A percentile compares a stretch with the other conserved stretches of the same genome.
These are phyloP conservation scores for Salpingus planirostris DNA, from an alignment of 2,888 invertebrate genomes.

Conservation along the genomic window DNA sequence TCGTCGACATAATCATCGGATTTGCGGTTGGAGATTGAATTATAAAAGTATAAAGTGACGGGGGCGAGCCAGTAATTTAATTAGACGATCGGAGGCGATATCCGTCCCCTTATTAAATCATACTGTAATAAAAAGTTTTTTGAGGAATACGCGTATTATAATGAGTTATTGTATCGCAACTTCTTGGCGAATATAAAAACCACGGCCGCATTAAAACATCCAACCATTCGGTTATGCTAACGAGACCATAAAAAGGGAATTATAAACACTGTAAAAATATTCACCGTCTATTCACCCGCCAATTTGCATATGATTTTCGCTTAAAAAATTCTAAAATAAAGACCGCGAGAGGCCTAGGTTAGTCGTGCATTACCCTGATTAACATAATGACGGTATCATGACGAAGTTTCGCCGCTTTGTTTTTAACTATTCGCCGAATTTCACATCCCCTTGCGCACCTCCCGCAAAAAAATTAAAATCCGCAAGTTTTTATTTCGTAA, in stretches of 20 bases:
- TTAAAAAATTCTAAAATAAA: constrained; percentile 31
- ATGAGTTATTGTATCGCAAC: constrained; percentile 23
- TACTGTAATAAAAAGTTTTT: constrained; percentile 24
- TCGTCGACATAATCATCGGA: too few relatives aligned
- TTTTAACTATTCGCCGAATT: constrained; percentile 20
- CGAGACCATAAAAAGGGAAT: constrained; percentile 40
- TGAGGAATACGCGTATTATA: constrained; percentile 30
- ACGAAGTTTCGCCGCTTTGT: constrained; percentile 23
- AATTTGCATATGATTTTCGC: constrained; percentile 42
- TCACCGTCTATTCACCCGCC: constrained; percentile 39
- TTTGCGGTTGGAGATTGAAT: too few relatives aligned
- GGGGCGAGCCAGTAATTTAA: too few relatives aligned
- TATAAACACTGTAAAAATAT: constrained; percentile 44
- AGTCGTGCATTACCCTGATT: constrained; percentile 34
- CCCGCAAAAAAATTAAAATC: constrained; percentile 15
- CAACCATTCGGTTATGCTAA: constrained; percentile 40
- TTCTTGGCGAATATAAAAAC: constrained; percentile 25
- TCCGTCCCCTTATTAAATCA: too few relatives aligned
- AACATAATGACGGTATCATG: constrained; percentile 38
- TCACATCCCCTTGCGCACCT: constrained; percentile 14
- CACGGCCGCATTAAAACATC: constrained; percentile 27
- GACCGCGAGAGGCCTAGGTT: constrained; percentile 31
- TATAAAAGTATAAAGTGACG: too few relatives aligned
- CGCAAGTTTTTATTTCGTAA: constrained; percentile 20
- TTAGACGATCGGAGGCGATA: too few relatives aligned